Conservation (phyloP, 2,888 invertebrate species). For the Piscicola geometra region DNA sequence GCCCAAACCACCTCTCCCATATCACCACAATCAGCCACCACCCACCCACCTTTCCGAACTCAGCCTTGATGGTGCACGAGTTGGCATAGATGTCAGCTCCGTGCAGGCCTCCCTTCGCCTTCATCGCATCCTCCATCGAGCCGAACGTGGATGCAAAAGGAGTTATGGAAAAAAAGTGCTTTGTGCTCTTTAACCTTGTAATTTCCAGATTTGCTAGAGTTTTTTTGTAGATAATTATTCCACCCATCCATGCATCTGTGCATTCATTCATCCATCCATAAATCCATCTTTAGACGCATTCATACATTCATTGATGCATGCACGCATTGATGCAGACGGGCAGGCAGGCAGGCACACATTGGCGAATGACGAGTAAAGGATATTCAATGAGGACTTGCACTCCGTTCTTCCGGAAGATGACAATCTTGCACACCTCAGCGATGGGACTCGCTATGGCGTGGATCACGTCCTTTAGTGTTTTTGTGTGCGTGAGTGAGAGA, state of each 20-base stretch:
- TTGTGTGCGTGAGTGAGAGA: neutral
- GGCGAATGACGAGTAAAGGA: too few relatives aligned
- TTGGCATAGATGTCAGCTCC: constrained; percentile 98
- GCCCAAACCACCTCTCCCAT: too few relatives aligned
- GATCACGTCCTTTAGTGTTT: constrained; percentile 76
- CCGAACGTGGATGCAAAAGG: constrained; percentile 67
- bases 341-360: too few relatives aligned
- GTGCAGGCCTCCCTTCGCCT: constrained; percentile 89
- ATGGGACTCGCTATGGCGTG: constrained; percentile 92
- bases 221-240: too few relatives aligned
- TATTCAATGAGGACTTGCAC: constrained; percentile 98
- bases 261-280: too few relatives aligned
- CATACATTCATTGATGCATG: too few relatives aligned
- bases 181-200: too few relatives aligned
- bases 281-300: too few relatives aligned
- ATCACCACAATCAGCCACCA: neutral
- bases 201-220: too few relatives aligned
- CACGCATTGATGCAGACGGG: too few relatives aligned
- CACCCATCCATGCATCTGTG: too few relatives aligned
- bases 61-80: constrained; percentile 97
- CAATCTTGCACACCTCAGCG: constrained; percentile 86
- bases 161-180: too few relatives aligned
- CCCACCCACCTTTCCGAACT: constrained; percentile 85
- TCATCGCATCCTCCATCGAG: constrained; percentile 81
- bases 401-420: constrained; percentile 97